A percentile compares a stretch with the other conserved stretches of the same genome.
Conservation (phyloP, 2,797 vertebrate species). For the Lagocephalus sceleratus region DNA sequence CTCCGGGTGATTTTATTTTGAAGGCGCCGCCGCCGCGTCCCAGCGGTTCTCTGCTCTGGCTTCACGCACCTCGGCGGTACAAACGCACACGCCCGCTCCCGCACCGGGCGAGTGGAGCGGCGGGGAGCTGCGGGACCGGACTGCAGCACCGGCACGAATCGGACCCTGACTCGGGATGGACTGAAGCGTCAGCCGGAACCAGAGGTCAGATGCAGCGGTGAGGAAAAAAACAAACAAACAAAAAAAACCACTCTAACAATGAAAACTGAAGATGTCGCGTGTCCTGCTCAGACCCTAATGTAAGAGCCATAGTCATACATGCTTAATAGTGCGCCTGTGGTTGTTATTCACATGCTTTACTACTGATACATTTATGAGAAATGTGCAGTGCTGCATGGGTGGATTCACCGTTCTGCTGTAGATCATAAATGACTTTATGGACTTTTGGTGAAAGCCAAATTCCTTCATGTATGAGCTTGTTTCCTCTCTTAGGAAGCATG, state of each 20-base stretch:
- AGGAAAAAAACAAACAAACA: too few species aligned
- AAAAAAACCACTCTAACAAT: too few species aligned
- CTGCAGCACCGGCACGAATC: constrained; percentile 25
- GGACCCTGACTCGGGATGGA: constrained; percentile 14
- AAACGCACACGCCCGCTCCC: constrained; percentile 45
- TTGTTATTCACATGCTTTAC: not conserved
- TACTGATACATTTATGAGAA: too few species aligned
- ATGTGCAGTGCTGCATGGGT: not conserved
- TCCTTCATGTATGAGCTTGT: too few species aligned
- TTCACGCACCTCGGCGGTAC: constrained; percentile 10
- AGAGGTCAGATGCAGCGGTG: constrained; percentile 31
- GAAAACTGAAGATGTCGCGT: too few species aligned
- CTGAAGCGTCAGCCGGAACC: not conserved
- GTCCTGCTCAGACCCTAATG: not conserved
- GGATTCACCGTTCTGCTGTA: not conserved
- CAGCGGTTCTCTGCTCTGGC: constrained; percentile 12
- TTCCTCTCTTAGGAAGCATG: too few species aligned
- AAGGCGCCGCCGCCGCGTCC: constrained; percentile 2
- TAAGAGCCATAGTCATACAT: constrained; percentile 1
- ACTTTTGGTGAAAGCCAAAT: too few species aligned
- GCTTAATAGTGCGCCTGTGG: not conserved
- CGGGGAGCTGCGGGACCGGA: constrained; percentile 21
- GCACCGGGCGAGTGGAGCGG: constrained; percentile 31
- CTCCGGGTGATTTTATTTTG: constrained; percentile 42
- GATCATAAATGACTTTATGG: too few species aligned